Conservation (phyloP, 1,140 invertebrate species). For the Pseudobourletiella spinata region DNA sequence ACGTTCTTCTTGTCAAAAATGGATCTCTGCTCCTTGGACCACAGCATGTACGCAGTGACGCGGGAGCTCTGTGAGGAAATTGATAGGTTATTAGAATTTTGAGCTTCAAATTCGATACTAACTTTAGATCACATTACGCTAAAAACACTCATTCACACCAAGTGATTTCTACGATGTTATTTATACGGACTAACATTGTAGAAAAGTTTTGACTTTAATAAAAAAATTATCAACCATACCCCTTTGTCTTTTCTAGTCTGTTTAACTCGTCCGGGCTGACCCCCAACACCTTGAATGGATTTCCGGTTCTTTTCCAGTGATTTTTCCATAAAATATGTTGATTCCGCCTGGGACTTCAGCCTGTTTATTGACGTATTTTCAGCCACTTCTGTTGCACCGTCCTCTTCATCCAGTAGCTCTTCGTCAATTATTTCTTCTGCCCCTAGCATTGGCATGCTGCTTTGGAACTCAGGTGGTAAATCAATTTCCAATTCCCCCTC, state of each 20-base stretch:
- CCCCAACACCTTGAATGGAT: not conserved
- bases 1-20: constrained; percentile 60
- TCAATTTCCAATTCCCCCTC: constrained; percentile 32
- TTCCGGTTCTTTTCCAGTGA: constrained; percentile 58
- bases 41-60: constrained; percentile 81
- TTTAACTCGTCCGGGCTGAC: constrained; percentile 42
- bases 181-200: not conserved
- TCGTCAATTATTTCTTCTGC: constrained; percentile 30
- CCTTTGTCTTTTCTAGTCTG: constrained; percentile 68
- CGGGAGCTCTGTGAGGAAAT: constrained; percentile 54
- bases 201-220: not conserved
- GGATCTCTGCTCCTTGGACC: constrained; percentile 71
- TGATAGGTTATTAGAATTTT: not conserved
- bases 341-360: constrained; percentile 45
- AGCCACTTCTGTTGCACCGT: constrained; percentile 14
- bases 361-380: constrained; percentile 9
- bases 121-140: no score
- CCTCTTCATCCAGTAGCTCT: constrained; percentile 17
- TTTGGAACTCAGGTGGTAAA: constrained; percentile 24
- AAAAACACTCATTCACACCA: no score
- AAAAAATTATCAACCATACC: constrained; percentile 39
- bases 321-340: constrained; percentile 69
- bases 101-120: not conserved
- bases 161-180: not conserved
- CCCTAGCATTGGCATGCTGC: constrained; percentile 21